A percentile compares a stretch with the other conserved stretches of the same genome.
These are phyloP conservation scores for Melinopterus prodromus DNA, from an alignment of 2,888 invertebrate species.

Conservation along the genomic window DNA sequence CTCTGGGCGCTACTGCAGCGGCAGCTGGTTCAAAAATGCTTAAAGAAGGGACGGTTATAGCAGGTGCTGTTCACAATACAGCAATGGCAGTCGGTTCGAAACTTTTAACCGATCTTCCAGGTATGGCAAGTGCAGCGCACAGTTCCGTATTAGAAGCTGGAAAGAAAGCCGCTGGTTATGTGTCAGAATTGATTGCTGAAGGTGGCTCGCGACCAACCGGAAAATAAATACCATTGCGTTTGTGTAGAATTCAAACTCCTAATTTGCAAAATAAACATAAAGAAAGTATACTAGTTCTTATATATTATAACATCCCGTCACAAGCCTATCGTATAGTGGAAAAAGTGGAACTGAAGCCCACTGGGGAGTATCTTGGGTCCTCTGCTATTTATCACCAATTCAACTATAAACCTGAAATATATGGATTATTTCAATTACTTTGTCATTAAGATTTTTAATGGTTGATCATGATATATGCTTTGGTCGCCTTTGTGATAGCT, in stretches of 20 bases:
- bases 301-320: neutral
- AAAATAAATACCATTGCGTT: neutral
- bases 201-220: neutral
- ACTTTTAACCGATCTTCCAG: neutral
- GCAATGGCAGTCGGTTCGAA: neutral
- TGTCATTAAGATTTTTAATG: no score
- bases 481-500: no score
- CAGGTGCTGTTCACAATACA: neutral
- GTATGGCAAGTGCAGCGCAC: neutral
- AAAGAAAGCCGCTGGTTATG: neutral
- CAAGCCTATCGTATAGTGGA: neutral
- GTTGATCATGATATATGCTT: no score
- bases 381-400: no score
- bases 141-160: neutral
- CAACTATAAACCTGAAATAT: no score
- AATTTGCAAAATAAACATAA: neutral
- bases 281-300: neutral
- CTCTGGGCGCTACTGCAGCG: no score
- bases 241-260: neutral
- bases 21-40: no score
- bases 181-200: neutral
- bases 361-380: no score
- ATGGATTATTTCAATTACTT: no score
- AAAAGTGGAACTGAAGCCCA: no score
- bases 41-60: no score